Base-by-base conservation (phyloP, 2,888 invertebrate species). In the Campoletis raptor region DNA sequence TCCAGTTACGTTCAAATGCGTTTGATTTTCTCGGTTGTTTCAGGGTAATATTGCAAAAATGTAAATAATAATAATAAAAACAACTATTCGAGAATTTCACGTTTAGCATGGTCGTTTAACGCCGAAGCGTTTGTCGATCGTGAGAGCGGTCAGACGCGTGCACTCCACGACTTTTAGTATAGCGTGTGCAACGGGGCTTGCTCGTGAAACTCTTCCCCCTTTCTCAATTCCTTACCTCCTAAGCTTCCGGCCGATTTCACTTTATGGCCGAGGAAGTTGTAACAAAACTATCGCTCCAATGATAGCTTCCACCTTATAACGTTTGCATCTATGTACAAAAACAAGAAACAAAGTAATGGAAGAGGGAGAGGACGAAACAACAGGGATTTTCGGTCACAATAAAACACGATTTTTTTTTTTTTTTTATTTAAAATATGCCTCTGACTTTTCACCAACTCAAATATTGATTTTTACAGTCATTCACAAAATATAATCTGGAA, bases 191-290 rank as follows among this genome's bases (percentile, higher is more conserved):
- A 69, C 80, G 84, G 54, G 81, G 84, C 84, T 86, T 84, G 86
- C 87, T 88, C 85, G 87, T 87, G 85, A 88, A 87, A 87, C 88
- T 64, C 80, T 61, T 64, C 64, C 57, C 61, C 40, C 21, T 52
- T 70, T 45, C 69, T 54, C 57, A 30, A 42, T 70, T 45, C 45
- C 45, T 69, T 70, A 70, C 57, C 61, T 72, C 70, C 54, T 66
- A 83, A 83, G 80, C 86, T 89, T 89, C 89, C 88, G 85, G 88
- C 85, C 88, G 89, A 89, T 89, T 89, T 88, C 89, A 89, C 89
- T 89, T 89, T 89, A 89, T 84, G 77, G 83, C 82, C 52, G 83
- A 85, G 86, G 85, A 88, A 87, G 81, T 87, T 88, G 88, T 85
- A 88, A 82, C 85, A 80, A 83, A 86, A 88, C 88, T 87, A 89